Evolutionary conservation across 2,113 vertebrate species (phyloP), one percentile per base, ranked within the genome.

Genomic region (Beaufortia kweichowensis): DNA sequence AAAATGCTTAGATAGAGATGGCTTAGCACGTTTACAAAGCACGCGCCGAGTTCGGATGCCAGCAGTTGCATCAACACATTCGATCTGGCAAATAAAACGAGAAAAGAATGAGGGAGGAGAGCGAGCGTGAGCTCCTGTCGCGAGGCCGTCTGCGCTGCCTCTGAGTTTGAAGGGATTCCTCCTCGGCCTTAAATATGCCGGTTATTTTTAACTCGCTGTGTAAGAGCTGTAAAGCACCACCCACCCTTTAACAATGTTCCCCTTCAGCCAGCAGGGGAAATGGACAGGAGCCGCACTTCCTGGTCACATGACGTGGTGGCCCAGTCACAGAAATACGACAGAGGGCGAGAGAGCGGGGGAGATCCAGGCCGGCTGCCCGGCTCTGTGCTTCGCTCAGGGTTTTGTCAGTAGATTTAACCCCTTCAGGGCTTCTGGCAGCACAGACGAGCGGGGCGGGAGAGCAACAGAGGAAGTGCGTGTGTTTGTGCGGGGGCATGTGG

Each of bases 161-260:
- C 85, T 96, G 95, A 90, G 90, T 95, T 91, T 48, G 60, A 90
- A 91, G 97, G 96, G 97, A 97, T 97, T 96, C 96, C 96, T 93
- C 91, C 79, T 87, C 94, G 19, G 91, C 93, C 93, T 99, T 99
- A 99, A 98, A 98, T 99, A 99, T 98, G 92, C 89, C 82, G 84
- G 96, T 96, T 99, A 99, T 99, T 99, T 99, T 98, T 99, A 99
- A 95, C 95, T 89, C 91, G 79, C 91, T 90, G 96, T 95, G 95
- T 98, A 95, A 95, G 89, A 87, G 88, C 0, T 83, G 53, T 11
- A 86, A 85, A 89, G 87, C 87, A 93, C 94, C 79, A 92, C 96
- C 95, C 94, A 93, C 93, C 87, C 82, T 76, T 43, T 88, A 86
- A 93, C 94, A 96, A 95, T 95, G 93, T 96, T 96, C 95, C 95